A percentile compares a stretch with the other conserved stretches of the same genome.
These are phyloP conservation scores for Eudyptes chrysolophus DNA, from an alignment of 2,113 vertebrate genomes.

Conservation along the genomic window DNA sequence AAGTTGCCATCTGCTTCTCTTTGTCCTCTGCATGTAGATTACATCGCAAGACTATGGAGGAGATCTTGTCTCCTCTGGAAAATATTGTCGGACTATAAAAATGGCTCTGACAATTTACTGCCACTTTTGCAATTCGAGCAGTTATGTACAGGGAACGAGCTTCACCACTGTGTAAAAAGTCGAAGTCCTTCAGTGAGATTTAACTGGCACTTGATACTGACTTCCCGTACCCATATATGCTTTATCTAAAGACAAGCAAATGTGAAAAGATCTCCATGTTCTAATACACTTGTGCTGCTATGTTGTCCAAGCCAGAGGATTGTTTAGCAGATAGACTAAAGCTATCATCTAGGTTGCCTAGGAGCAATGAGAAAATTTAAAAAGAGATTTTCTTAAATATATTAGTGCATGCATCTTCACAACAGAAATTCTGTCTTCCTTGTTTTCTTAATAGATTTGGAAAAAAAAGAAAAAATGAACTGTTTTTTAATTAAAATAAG, in stretches of 20 bases:
- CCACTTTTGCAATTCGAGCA: not conserved
- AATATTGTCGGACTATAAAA: not conserved
- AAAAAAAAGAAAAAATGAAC: not conserved
- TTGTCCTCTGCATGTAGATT: not conserved
- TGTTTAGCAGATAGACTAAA: not conserved
- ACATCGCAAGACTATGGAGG: not conserved
- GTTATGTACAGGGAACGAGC: not conserved
- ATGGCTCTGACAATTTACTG: not conserved
- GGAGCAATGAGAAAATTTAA: not conserved
- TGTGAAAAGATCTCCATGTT: not conserved
- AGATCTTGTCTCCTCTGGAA: not conserved
- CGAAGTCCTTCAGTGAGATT: not conserved
- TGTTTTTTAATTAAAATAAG: not conserved
- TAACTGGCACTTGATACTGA: not conserved
- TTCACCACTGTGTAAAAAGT: not conserved
- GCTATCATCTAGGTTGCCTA: not conserved
- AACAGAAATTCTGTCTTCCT: not conserved
- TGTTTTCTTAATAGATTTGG: not conserved
- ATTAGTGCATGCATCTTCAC: not conserved
- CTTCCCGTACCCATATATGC: not conserved
- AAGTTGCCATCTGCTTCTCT: conserved; percentile 22
- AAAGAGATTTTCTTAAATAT: not conserved
- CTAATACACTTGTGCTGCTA: not conserved
- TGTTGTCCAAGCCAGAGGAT: not conserved
- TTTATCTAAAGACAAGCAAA: not conserved